phyloP scores from a whole-genome alignment of 2,113 vertebrate species.

The Lates calcarifer region DNA sequence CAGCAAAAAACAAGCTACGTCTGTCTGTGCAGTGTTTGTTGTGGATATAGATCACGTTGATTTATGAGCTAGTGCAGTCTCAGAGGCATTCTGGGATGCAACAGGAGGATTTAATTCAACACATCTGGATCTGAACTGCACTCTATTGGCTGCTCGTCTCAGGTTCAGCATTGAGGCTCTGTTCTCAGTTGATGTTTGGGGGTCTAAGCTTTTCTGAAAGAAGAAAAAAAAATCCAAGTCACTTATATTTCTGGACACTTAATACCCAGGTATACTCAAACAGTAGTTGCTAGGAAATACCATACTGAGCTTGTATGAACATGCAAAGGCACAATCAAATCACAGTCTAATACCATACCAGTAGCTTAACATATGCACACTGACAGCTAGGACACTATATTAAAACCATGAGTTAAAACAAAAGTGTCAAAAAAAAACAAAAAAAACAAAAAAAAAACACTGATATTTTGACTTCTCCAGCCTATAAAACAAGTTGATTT shows the following conservation, averaged over 20 bases:
- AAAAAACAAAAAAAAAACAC: neutral
- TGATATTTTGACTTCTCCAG: neutral
- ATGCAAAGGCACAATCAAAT: neutral
- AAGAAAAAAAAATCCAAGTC: slow-evolving; percentile 8
- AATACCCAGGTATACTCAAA: neutral
- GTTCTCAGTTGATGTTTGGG: slow-evolving; percentile 17
- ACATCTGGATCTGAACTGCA: slow-evolving; percentile 73
- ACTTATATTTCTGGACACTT: slow-evolving; percentile 8
- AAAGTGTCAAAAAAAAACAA: too few relatives aligned
- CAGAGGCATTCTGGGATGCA: slow-evolving; percentile 69
- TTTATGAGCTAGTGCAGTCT: slow-evolving; percentile 68
- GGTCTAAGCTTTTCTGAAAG: slow-evolving; percentile 18
- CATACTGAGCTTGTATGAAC: slow-evolving; percentile 14
- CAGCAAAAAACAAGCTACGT: slow-evolving; percentile 41
- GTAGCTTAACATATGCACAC: neutral
- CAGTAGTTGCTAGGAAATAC: slow-evolving; percentile 11
- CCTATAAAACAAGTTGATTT: neutral
- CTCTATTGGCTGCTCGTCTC: slow-evolving; percentile 33
- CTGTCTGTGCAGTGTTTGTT: slow-evolving; percentile 43
- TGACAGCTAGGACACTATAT: neutral
- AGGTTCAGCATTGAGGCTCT: slow-evolving; percentile 34
- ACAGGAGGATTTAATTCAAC: slow-evolving; percentile 73
- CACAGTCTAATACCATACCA: neutral
- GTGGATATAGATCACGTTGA: slow-evolving; percentile 64
- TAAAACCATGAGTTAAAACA: neutral